Evolutionary conservation across 2,113 vertebrate species (phyloP).

Genomic region (Oncorhynchus tshawytscha): DNA sequence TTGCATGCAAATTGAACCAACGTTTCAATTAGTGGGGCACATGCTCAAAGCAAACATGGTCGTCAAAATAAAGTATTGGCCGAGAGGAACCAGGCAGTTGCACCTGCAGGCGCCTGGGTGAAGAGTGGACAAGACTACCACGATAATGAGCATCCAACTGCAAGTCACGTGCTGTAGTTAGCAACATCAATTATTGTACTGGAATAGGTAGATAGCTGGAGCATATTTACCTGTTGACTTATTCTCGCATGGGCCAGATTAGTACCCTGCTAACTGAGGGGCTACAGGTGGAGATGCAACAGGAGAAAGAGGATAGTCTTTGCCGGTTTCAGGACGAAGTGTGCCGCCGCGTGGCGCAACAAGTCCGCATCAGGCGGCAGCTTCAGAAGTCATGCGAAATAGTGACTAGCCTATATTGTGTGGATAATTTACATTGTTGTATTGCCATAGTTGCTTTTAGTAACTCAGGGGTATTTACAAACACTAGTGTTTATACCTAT

Average conservation of each 20-base stretch:
- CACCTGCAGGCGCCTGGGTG: conserved; percentile 85
- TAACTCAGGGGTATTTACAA: no score
- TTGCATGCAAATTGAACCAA: no score
- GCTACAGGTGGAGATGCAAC: conserved; percentile 70
- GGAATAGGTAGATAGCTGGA: not conserved
- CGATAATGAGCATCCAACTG: conserved; percentile 60
- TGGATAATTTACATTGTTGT: no score
- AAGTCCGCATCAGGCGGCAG: conserved; percentile 66
- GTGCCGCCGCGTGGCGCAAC: conserved; percentile 80
- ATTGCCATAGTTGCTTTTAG: no score
- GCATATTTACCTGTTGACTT: conserved; percentile 56
- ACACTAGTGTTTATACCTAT: no score
- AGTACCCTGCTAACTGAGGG: conserved; percentile 77
- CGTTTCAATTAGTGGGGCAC: not conserved
- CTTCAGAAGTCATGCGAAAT: conserved; percentile 67
- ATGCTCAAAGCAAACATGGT: not conserved
- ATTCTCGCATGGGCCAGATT: conserved; percentile 58
- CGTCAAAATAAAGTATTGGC: conserved; percentile 69
- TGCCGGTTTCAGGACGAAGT: conserved; percentile 84
- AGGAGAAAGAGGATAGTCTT: no score
- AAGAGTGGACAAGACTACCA: conserved; percentile 65
- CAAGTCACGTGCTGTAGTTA: conserved; percentile 37
- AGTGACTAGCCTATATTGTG: conserved; percentile 59
- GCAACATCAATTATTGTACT: not conserved
- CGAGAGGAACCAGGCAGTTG: conserved; percentile 76